Evolutionary conservation across 2,113 vertebrate species (phyloP), one percentile per base, ranked within the genome.

Genomic region (Malurus cyaneus): DNA sequence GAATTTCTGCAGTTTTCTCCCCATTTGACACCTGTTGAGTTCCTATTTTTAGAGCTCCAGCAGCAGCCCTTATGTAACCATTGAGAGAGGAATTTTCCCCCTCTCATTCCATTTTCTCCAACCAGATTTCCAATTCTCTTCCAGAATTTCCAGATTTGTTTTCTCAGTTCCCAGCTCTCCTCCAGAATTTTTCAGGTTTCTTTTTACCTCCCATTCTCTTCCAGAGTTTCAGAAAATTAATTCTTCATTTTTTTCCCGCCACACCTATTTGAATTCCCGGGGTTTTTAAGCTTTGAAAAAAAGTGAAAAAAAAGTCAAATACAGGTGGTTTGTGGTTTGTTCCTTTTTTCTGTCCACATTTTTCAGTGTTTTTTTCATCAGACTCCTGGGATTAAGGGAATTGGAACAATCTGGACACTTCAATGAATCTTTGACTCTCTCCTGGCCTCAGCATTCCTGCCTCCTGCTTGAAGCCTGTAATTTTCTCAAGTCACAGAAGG

Each of bases 21-120:
- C 50, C 0, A 0, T 81, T 60, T 50, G 25, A 50, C 65, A 62
- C 61, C 73, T 89, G 74, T 39, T 49, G 23, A 42, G 0, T 1
- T 47, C 39, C 65, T 80, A 54, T 87, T 89, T 80, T 25, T 72
- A 84, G 54, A 65, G 46, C 64, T 83, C 41, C 83, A 69, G 26
- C 84, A 59, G 66, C 89, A 64, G 52, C 29, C 57, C 13, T 60
- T 95, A 60, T 5, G 1, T 73, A 94, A 83, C 36, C 2, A 1
- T 3, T 13, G 62, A 39, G 16, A 26, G 26, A 59, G 56, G 64
- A 36, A 32, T 36, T 47, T 72, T 25, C 5, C 2, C 0, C 25
- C 9, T 6, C 8, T 28, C 28, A 36, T 53, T 66, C 52, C 23
- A 3, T 64, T 64, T 69, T 8, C 18, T 31, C 41, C 62, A 25